Percentiles rank a stretch among this genome's conserved stretches.
phyloP scores from a whole-genome alignment of 2,888 invertebrate genomes.

The Hypolimnas misippus region DNA sequence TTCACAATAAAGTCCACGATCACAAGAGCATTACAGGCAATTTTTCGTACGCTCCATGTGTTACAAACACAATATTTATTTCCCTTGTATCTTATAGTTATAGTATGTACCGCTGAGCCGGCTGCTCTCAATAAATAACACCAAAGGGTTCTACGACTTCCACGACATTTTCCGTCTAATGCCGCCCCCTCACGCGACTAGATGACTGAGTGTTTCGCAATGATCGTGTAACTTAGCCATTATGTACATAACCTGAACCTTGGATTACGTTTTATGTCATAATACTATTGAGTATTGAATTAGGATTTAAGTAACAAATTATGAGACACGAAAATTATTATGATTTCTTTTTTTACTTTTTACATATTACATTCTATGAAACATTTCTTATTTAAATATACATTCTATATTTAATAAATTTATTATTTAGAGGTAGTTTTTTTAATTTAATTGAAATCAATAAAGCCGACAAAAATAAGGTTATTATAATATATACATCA shows the following conservation, averaged over 20 bases:
- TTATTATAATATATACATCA: background rate
- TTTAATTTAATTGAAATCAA: no score
- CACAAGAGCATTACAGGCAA: background rate
- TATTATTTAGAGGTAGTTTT: background rate
- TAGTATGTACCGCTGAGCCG: constrained; percentile 41
- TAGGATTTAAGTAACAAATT: constrained; percentile 14
- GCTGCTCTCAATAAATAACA: constrained; percentile 74
- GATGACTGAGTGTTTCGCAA: constrained; percentile 61
- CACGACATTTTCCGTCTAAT: constrained; percentile 60
- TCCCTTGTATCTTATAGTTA: constrained; percentile 30
- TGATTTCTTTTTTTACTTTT: background rate
- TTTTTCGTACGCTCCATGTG: constrained; percentile 25
- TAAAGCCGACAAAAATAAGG: no score
- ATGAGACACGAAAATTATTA: background rate
- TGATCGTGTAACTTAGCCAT: constrained; percentile 42
- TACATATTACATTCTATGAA: background rate
- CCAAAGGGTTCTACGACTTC: constrained; percentile 65
- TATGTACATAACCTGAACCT: constrained; percentile 28
- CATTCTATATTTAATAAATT: no score
- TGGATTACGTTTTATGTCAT: constrained; percentile 39
- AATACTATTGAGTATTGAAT: constrained; percentile 29
- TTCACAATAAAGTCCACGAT: background rate
- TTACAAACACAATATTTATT: constrained; percentile 40
- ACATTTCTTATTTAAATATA: no score
- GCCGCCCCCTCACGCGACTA: constrained; percentile 70